A percentile compares a stretch with the other conserved stretches of the same genome.
phyloP scores from a whole-genome alignment of 1,140 invertebrate genomes.

The Ptiloglossa arizonensis region DNA sequence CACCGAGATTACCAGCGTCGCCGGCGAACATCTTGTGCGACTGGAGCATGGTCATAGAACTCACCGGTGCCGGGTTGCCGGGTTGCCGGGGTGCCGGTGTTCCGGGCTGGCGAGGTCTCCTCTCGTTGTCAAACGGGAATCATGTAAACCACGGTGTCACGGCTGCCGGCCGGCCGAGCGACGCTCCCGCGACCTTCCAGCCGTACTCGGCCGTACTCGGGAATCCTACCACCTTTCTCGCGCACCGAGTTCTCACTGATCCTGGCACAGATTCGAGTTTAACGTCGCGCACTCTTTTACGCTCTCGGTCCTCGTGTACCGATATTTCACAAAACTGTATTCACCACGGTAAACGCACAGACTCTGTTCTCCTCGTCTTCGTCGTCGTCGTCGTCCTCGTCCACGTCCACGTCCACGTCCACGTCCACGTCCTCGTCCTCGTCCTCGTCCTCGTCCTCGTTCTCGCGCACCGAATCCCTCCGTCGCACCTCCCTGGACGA shows the following conservation, averaged over 20 bases:
- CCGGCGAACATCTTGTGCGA: slow-evolving; percentile 82
- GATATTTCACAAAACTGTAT: too few species aligned
- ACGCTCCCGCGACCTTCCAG: slow-evolving; percentile 62
- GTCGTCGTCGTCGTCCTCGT: too few species aligned
- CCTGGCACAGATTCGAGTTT: too few species aligned
- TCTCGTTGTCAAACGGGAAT: slow-evolving; percentile 66
- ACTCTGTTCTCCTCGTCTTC: too few species aligned
- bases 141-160: slow-evolving; percentile 69
- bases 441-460: too few species aligned
- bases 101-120: slow-evolving; percentile 61
- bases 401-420: too few species aligned
- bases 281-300: too few species aligned
- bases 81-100: too few species aligned
- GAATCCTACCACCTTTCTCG: not conserved
- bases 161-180: slow-evolving; percentile 61
- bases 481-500: too few species aligned
- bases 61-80: slow-evolving; percentile 62
- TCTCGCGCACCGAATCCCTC: slow-evolving; percentile 2
- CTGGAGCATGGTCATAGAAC: slow-evolving; percentile 81
- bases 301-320: not conserved
- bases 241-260: not conserved
- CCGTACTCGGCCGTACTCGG: not conserved
- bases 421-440: too few species aligned
- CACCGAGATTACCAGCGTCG: slow-evolving; percentile 78
- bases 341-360: too few species aligned